Evolutionary conservation across 2,113 vertebrate genomes (phyloP).

Genomic region (Manacus vitellinus): DNA sequence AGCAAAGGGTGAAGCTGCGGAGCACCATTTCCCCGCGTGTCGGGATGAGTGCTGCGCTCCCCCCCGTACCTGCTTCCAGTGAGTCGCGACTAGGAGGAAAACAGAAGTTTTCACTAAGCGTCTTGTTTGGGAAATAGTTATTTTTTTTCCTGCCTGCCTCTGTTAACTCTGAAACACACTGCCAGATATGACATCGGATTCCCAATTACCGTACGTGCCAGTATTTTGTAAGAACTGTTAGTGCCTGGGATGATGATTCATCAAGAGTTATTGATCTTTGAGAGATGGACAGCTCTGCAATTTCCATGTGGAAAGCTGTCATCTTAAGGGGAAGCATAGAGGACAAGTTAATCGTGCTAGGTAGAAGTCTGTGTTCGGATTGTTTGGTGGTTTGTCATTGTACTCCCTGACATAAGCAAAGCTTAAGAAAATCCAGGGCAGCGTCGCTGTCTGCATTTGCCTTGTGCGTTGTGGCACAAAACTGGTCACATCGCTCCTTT

Average conservation of each 20-base stretch:
- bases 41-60: neutral
- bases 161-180: neutral
- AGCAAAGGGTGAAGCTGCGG: neutral
- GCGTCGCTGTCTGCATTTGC: neutral
- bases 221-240: constrained; percentile 51
- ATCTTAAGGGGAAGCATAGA: neutral
- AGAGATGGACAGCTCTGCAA: constrained; percentile 47
- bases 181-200: constrained; percentile 47
- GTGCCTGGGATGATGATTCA: constrained; percentile 54
- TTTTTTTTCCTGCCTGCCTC: neutral
- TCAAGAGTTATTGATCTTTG: constrained; percentile 55
- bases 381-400: neutral
- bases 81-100: neutral
- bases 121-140: neutral
- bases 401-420: neutral
- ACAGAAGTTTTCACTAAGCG: constrained; percentile 15
- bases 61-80: neutral
- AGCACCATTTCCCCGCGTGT: neutral
- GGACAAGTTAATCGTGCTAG: neutral
- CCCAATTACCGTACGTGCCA: neutral
- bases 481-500: neutral
- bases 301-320: constrained; percentile 54
- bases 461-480: neutral
- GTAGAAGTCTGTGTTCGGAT: neutral
- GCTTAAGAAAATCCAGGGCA: neutral